Evolutionary conservation across 1,140 invertebrate species (phyloP), one percentile per base, ranked within the genome.

Genomic region (Ceratina australensis): DNA sequence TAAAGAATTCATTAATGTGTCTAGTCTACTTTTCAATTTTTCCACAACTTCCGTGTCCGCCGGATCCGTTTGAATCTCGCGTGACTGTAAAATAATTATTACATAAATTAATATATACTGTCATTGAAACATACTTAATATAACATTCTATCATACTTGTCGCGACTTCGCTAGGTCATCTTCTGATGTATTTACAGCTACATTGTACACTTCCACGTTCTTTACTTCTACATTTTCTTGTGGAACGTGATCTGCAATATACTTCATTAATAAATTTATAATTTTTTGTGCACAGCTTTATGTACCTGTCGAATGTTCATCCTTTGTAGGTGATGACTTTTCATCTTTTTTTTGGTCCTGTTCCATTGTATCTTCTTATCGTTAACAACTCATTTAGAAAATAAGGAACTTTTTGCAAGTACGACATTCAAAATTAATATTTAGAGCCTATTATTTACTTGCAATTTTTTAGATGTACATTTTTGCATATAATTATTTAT

Each of bases 1-100:
- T 33, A 98, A 87, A 2, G 96, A 96, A 82, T 95, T 92, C 87
- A 95, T 96, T 42, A 97, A 92, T 1, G 95, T 95, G 26, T 94
- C 93, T 16, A 97, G 79, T 79, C 94, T 93, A 77, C 81, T 86
- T 84, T 93, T 92, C 33, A 94, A 89, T 16, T 94, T 89, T 67
- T 93, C 92, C n/a, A 86, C 75, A 1, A 86, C 87, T 60, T 92
- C 91, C 22, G 56, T 66, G 67, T 87, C 89, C 24, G 28, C 80
- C n/a, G 82, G 52, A 49, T 88, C 87, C 28, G 80, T 88, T 26
- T 76, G 69, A 60, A 50, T 63, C 75, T 73, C 71, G 2, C 60
- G 57, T 22, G 78, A 65, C 82, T 84, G 69, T n/a, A 83, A 72
- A 52, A 16, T 63, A 8, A 42, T 47, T 52, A 42, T 75, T 12